Conservation (phyloP, 2,888 invertebrate genomes). For the Hirtodrosophila confusa region DNA sequence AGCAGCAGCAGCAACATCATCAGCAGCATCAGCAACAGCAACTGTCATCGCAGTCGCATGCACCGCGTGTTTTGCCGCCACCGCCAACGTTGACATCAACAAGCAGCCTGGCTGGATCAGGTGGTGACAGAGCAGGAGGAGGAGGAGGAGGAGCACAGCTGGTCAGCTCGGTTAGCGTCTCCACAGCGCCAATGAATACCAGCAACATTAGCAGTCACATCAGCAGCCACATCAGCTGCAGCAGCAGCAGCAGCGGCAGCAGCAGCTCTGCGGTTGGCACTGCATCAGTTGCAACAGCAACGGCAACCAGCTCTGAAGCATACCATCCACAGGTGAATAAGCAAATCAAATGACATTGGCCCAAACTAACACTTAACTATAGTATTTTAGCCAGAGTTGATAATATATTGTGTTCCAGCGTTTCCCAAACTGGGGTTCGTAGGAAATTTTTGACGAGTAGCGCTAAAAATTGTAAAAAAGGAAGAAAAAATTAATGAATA, state of each 20-base stretch:
- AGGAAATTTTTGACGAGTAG: too few relatives aligned
- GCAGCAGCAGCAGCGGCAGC: slow-evolving; percentile 18
- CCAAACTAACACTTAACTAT: not conserved
- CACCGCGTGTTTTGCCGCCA: slow-evolving; percentile 25
- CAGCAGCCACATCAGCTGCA: slow-evolving; percentile 14
- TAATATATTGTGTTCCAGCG: too few relatives aligned
- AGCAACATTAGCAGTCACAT: slow-evolving; percentile 21
- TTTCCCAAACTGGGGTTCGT: too few relatives aligned
- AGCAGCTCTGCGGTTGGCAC: slow-evolving; percentile 23
- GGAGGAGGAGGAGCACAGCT: slow-evolving; percentile 13
- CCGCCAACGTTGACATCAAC: slow-evolving; percentile 30
- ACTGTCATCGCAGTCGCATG: slow-evolving; percentile 30
- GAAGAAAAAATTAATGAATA: too few relatives aligned
- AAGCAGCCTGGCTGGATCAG: slow-evolving; percentile 14
- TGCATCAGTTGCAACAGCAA: slow-evolving; percentile 28
- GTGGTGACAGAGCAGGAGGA: too few relatives aligned
- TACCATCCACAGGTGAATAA: slow-evolving; percentile 89
- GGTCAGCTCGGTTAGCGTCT: slow-evolving; percentile 39
- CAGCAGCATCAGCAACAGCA: slow-evolving; percentile 30
- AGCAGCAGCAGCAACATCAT: not conserved
- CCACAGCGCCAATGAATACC: slow-evolving; percentile 34
- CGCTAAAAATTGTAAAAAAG: too few relatives aligned
- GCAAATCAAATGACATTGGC: slow-evolving; percentile 6
- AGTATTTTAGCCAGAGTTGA: too few relatives aligned
- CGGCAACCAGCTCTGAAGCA: slow-evolving; percentile 82